Evolutionary conservation across 1,140 invertebrate genomes (phyloP).

Genomic region (Drosophila malerkotliana): DNA sequence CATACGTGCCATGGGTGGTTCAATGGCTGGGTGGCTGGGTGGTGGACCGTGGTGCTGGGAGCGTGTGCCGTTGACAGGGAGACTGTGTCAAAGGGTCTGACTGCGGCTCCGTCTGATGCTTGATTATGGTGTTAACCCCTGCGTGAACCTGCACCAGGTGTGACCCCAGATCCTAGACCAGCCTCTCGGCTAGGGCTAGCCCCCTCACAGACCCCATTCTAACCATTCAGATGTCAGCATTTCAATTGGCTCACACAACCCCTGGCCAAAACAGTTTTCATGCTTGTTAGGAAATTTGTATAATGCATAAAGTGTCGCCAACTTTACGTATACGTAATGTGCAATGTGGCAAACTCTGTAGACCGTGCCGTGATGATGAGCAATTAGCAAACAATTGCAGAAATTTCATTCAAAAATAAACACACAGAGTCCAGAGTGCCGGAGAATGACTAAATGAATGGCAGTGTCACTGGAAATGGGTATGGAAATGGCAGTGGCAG

Average conservation of each 20-base stretch:
- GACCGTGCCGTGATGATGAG: slow-evolving; percentile 67
- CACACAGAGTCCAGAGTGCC: slow-evolving; percentile 37
- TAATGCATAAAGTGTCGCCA: slow-evolving; percentile 74
- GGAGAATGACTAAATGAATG: slow-evolving; percentile 13
- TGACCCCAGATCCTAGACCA: slow-evolving; percentile 14
- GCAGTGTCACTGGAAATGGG: slow-evolving; percentile 12
- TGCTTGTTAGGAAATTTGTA: slow-evolving; percentile 74
- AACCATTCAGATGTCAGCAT: slow-evolving; percentile 53
- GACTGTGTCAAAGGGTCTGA: slow-evolving; percentile 58
- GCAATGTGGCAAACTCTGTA: slow-evolving; percentile 46
- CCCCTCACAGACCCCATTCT: slow-evolving; percentile 1
- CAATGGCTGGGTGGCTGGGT: neutral
- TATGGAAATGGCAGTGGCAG: slow-evolving; percentile 10
- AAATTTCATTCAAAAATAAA: slow-evolving; percentile 67
- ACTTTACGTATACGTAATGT: slow-evolving; percentile 75
- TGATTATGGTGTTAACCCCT: slow-evolving; percentile 80
- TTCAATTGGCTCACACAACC: slow-evolving; percentile 56
- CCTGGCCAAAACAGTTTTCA: slow-evolving; percentile 56
- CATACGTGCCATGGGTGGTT: slow-evolving; percentile 40
- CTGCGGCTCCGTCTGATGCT: slow-evolving; percentile 57
- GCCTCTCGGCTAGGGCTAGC: slow-evolving; percentile 17
- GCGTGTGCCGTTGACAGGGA: slow-evolving; percentile 32
- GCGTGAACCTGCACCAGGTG: slow-evolving; percentile 71
- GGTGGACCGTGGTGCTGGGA: neutral
- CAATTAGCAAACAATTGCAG: slow-evolving; percentile 79